Conservation (phyloP, 2,797 vertebrate species). For the Streptopelia turtur region DNA sequence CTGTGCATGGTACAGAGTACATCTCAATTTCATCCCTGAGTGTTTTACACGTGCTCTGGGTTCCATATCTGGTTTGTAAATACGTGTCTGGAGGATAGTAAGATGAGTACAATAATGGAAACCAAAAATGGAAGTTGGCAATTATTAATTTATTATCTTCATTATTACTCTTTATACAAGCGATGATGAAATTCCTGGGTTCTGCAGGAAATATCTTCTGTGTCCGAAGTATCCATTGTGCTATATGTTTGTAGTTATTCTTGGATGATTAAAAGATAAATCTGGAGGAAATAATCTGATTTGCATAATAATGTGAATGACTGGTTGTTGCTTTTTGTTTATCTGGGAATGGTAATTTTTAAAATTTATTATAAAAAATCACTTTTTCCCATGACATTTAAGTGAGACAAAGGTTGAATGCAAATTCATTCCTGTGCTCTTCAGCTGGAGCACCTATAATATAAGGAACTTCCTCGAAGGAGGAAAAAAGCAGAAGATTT, state of each 20-base stretch:
- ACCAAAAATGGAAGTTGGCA: neutral
- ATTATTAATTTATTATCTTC: neutral
- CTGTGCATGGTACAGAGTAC: neutral
- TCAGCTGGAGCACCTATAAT: slow-evolving; percentile 22
- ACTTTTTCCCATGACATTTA: slow-evolving; percentile 54
- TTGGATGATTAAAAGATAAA: slow-evolving; percentile 21
- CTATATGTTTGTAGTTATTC: neutral
- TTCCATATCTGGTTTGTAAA: neutral
- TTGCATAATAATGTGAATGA: slow-evolving; percentile 56
- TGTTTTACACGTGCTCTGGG: neutral
- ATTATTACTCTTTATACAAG: neutral
- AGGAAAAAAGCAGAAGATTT: slow-evolving; percentile 40
- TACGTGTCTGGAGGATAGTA: neutral
- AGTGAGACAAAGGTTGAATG: slow-evolving; percentile 57
- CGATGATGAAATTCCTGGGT: neutral
- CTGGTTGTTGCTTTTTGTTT: slow-evolving; percentile 18
- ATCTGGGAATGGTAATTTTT: slow-evolving; percentile 25
- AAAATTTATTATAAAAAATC: slow-evolving; percentile 27
- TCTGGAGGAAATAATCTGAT: neutral
- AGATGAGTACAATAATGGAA: neutral
- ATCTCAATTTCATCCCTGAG: neutral
- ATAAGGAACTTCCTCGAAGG: slow-evolving; percentile 13
- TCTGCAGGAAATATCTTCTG: neutral
- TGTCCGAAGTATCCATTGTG: neutral
- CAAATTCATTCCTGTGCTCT: slow-evolving; percentile 43